These are phyloP conservation scores for Drosophila pseudotakahashii DNA, from an alignment of 2,888 invertebrate species.

Conservation along the genomic window DNA sequence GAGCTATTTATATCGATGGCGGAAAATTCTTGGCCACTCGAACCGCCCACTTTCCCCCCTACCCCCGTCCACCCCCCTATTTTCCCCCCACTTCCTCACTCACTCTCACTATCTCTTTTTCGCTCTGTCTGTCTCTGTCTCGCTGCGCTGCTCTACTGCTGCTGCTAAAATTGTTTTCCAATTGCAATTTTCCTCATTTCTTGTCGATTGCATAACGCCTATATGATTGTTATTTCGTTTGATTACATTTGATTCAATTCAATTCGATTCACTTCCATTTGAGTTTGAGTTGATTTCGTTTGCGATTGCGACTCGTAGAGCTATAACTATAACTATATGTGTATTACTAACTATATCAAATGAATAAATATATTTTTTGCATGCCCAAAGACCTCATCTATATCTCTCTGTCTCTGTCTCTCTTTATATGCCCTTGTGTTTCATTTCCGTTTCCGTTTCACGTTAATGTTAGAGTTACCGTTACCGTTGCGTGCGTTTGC, in stretches of 20 bases:
- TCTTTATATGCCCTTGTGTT: slow-evolving; percentile 8
- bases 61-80: too few relatives aligned
- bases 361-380: background rate
- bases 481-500: slow-evolving; percentile 42
- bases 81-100: slow-evolving; percentile 3
- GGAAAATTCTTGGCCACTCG: slow-evolving; percentile 34
- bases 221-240: slow-evolving; percentile 46
- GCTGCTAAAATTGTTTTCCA: slow-evolving; percentile 43
- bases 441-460: slow-evolving; percentile 21
- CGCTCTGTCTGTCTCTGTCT: slow-evolving; percentile 35
- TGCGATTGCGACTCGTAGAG: slow-evolving; percentile 14
- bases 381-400: slow-evolving; percentile 4
- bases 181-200: slow-evolving; percentile 45
- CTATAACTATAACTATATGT: background rate
- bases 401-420: slow-evolving; percentile 7
- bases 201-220: slow-evolving; percentile 42
- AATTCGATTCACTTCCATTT: slow-evolving; percentile 4
- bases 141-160: slow-evolving; percentile 28
- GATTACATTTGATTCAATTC: slow-evolving; percentile 35
- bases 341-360: background rate
- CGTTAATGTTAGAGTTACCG: slow-evolving; percentile 26
- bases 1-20: slow-evolving; percentile 39
- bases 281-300: slow-evolving; percentile 31
- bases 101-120: slow-evolving; percentile 38
- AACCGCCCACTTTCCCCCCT: background rate